Base-by-base conservation (phyloP, 2,888 invertebrate species). In the Chrysolina americana region DNA sequence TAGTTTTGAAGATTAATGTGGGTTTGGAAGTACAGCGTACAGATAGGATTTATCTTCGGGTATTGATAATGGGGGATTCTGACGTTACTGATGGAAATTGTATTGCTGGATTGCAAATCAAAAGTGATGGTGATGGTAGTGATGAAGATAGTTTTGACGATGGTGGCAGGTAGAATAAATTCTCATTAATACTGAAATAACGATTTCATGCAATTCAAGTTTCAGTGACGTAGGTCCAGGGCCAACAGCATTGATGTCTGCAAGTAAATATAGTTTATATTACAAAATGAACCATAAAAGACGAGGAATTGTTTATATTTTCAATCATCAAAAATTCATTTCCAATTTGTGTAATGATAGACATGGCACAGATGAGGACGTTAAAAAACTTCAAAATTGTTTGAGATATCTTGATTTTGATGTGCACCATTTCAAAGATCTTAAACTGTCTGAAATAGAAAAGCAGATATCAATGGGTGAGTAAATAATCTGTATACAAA, bases 231-330 rank as follows among this genome's bases (percentile, higher is more conserved):
- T 13, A 36, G 15, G 48, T 23, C 41, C 56, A 19, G 21, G n/a
- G 8, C 36, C 48, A 19, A 53, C 53, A 6, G 90, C 88, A 82
- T 89, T 85, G 63, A 93, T 93, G 92, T 91, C 93, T 15, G 90
- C 91, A 0, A 91, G 91, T 71, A 91, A 92, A 77, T 91, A 94
- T 86, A 92, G 93, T 4, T 89, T 90, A 0, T 93, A 93, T 84
- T 98, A 98, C 87, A 95, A 94, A 78, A 97, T 97, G 97, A 92
- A 92, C 82, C 95, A 96, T 86, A 90, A 91, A 78, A 90, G 91
- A 74, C 92, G 97, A 73, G 98, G 98, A 6, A 88, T 92, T 79
- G 97, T 97, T 6, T 86, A 96, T 23, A 95, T 98, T 83, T 96
- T 98, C 84, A 98, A 97, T 86, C 97, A 98, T 86, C 94, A 95